Evolutionary conservation across 1,140 invertebrate species (phyloP), one percentile per base, ranked within the genome.

Genomic region (Nautilus pompilius): DNA sequence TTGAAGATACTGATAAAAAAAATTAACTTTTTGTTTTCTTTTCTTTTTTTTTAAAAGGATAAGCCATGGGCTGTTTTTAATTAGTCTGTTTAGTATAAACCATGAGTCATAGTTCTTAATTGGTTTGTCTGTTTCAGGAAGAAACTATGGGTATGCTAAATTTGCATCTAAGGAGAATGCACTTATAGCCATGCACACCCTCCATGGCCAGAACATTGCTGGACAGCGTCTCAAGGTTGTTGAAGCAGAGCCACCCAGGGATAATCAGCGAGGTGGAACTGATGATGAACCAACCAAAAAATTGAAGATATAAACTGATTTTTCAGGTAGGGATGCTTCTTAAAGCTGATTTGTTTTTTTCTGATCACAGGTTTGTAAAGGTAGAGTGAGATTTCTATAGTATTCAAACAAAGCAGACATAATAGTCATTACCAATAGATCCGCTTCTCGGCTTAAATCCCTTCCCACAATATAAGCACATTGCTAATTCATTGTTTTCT

Each of bases 151-250:
- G 0, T 97, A 95, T 82, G 93, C 91, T 0, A 93, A 93, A 76
- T 97, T 93, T 84, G 91, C 91, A 3, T 88, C 84, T 32, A 86
- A 87, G 46, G 88, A 89, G 33, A 89, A 90, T 68, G 93, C 93
- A 0, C 87, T 90, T 65, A 87, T 89, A 71, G 92, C 92, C 20
- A 91, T 92, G 41, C 87, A 90, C 86, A 82, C 81, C 22, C 81
- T 93, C 8, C 91, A 97, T 78, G 92, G 92, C 3, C 90, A 92
- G 63, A 73, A 68, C 32, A 51, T 80, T 28, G 73, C 70, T 20
- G 93, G 93, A 1, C 88, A 91, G 15, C 86, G 90, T 61, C 77
- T 94, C 33, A 93, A 95, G 82, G 94, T 96, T 5, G 86, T 96
- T 77, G 89, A 92, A 80, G 94, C 94, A 8, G 92, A 96, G 79